Base-by-base conservation (phyloP, 2,113 vertebrate genomes). In the Uropsilus gracilis region DNA sequence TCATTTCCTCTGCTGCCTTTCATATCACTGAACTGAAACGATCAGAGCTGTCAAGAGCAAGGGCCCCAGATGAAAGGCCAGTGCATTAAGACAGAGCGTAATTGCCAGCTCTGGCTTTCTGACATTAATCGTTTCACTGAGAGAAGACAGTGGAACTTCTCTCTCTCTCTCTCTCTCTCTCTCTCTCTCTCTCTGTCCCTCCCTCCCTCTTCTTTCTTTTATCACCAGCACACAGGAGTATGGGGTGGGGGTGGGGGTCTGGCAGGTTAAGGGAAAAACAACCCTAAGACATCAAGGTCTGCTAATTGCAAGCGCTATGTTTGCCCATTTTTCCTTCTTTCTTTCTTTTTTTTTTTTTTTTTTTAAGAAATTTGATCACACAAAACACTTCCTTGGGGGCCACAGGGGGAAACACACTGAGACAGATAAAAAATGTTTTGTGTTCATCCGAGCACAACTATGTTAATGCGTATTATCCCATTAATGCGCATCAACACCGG, bases 401-500 rank as follows among this genome's bases (percentile, higher is more conserved):
- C 98, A 98, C 98, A 98, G 98, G 98, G 99, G 98, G 97, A 99
- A 98, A 98, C 98, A 98, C 98, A 99, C 98, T 97, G 98, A 99
- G 98, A 98, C 98, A 98, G 98, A 99, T 98, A 99, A 98, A 98
- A 99, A 99, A 99, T 99, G 99, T 99, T 99, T 99, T 98, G 98
- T 99, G 99, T 99, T 99, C 99, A 99, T 98, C 98, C 98, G 98
- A 99, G 99, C 99, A 99, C 98, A 98, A 94, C 98, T 98, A 99
- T 99, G 98, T 99, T 98, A 99, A 99, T 99, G 99, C 98, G 98
- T 99, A 99, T 99, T 99, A 98, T 98, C 99, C 99, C 98, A 99
- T 99, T 99, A 99, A 98, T 94, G 98, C 98, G 98, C 99, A 99
- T 99, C 99, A 99, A 98, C 99, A 98, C 99, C 97, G 99, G 98